Evolutionary conservation across 2,888 invertebrate species (phyloP), one percentile per base, ranked within the genome.

Genomic region (Cyclophora punctaria): DNA sequence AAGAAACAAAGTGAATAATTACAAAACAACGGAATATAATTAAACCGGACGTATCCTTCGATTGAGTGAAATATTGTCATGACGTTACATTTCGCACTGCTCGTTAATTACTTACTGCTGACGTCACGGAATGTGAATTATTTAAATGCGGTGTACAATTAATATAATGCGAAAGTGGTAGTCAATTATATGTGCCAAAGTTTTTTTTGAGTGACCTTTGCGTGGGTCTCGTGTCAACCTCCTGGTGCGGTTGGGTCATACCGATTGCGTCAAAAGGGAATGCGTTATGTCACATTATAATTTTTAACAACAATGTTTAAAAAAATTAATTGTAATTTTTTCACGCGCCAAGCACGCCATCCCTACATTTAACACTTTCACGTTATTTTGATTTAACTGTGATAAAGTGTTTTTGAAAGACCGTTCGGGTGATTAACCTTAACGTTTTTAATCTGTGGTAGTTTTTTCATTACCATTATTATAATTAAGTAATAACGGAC

Each of bases 151-250:
- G 53, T 55, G 57, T 56, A 55, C 45, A 45, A 54, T 56, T 54
- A 59, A 59, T 52, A 55, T 58, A 55, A 58, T 59, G 53, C 57
- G 61, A 58, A 59, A 59, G 57, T 56, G 60, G 52, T 47, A 46
- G 35, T 45, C 60, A 58, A 49, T 57, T 60, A 58, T 56, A 51
- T 57, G 49, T 60, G 53, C 52, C 55, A 52, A 51, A 50, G 50
- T 51, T 49, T 50, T 44, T 50, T 56, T 54, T 55, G 52, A 55
- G 44, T 46, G 60, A 62, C 62, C 63, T 60, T 63, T 62, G 4
- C 37, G 5, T 42, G 48, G 46, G 47, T 43, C 48, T 53, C 59
- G 52, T 60, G 58, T 59, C 58, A 59, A 54, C 57, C 53, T 58
- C 56, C 52, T 45, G 42, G 35, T 20, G 40, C 48, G 33, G 48